Conservation (phyloP, 2,888 invertebrate species). For the Chrysina gloriosa region DNA sequence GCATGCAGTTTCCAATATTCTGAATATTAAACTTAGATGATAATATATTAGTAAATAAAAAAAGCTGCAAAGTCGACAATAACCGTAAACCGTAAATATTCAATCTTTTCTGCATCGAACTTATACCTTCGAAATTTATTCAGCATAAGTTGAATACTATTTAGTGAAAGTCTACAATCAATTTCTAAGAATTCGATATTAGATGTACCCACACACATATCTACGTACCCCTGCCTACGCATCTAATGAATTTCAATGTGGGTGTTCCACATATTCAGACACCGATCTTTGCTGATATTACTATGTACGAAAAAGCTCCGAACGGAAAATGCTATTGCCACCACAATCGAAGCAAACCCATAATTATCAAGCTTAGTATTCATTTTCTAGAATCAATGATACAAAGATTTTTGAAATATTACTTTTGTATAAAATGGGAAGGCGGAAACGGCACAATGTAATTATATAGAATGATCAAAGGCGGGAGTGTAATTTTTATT, state of each 20-base stretch:
- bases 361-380: no score
- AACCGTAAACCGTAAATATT: conserved; percentile 3
- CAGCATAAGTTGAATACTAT: neutral
- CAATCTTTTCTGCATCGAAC: neutral
- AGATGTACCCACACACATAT: neutral
- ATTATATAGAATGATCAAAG: neutral
- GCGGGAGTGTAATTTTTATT: neutral
- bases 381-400: no score
- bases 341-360: no score
- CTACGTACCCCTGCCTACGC: neutral
- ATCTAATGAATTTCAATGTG: no score
- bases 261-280: no score
- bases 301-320: no score
- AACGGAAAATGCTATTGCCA: no score
- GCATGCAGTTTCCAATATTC: neutral
- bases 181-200: neutral
- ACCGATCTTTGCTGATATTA: no score
- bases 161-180: conserved; percentile 20
- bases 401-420: no score
- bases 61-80: conserved; percentile 8
- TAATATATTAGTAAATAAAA: neutral
- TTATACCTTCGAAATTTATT: neutral
- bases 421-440: no score
- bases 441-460: no score
- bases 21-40: conserved; percentile 1